A percentile compares a stretch with the other conserved stretches of the same genome.
phyloP scores from a whole-genome alignment of 2,888 invertebrate genomes.

The Lithodes maja region DNA sequence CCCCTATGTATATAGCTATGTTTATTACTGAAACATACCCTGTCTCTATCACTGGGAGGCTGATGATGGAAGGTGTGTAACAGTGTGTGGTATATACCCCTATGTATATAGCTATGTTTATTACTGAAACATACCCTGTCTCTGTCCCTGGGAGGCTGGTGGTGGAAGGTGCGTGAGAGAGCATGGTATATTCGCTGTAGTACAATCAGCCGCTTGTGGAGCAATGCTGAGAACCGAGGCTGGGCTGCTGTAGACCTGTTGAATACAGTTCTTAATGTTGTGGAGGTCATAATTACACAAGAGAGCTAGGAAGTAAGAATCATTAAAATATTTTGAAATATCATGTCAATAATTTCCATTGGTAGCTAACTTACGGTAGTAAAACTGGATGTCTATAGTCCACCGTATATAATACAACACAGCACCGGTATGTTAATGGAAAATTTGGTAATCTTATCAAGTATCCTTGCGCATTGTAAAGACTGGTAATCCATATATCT shows the following conservation, averaged over 20 bases:
- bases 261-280: background rate
- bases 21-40: slow-evolving; percentile 43
- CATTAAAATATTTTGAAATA: too few relatives aligned
- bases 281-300: too few relatives aligned
- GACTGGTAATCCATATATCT: too few relatives aligned
- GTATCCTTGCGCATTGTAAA: too few relatives aligned
- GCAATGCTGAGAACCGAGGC: slow-evolving; percentile 78
- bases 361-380: too few relatives aligned
- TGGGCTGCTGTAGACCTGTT: slow-evolving; percentile 78
- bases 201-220: slow-evolving; percentile 78
- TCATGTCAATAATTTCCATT: too few relatives aligned
- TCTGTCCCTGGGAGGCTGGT: slow-evolving; percentile 76
- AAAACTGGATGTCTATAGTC: too few relatives aligned
- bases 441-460: too few relatives aligned
- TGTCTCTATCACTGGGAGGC: slow-evolving; percentile 74
- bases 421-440: too few relatives aligned
- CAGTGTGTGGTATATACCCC: slow-evolving; percentile 78
- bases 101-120: background rate
- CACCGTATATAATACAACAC: too few relatives aligned
- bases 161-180: slow-evolving; percentile 78
- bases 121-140: slow-evolving; percentile 34
- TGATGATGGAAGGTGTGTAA: slow-evolving; percentile 79
- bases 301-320: too few relatives aligned
- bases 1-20: too few relatives aligned
- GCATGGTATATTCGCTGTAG: slow-evolving; percentile 79